Conservation (phyloP, 2,113 vertebrate genomes). For the Mus spicilegus region DNA sequence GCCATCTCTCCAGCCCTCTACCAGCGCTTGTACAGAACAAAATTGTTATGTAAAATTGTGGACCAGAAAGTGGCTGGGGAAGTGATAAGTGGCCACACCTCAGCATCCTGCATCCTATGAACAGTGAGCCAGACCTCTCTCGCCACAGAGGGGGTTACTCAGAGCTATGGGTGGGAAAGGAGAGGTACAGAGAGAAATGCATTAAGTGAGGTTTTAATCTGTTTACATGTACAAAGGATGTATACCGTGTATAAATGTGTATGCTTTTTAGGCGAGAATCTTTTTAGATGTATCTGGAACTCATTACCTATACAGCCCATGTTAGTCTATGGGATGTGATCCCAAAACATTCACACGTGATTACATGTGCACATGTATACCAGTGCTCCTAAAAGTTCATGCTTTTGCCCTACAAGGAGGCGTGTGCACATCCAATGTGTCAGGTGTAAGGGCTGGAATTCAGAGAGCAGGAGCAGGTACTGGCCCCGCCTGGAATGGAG, state of each 20-base stretch:
- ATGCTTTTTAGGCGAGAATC: not conserved
- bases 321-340: fast-evolving
- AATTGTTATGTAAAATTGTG: fast-evolving
- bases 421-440: not conserved
- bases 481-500: not conserved
- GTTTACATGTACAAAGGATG: not conserved
- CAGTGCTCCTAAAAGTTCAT: too few species aligned
- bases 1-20: too few species aligned
- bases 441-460: not conserved
- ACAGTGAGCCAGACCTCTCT: not conserved
- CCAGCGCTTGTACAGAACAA: too few species aligned
- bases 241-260: not conserved
- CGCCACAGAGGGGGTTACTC: too few species aligned
- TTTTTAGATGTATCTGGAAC: fast-evolving
- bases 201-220: not conserved
- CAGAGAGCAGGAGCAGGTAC: not conserved
- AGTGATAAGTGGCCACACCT: fast-evolving
- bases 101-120: not conserved
- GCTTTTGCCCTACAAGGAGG: not conserved
- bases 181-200: not conserved
- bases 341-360: not conserved
- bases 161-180: not conserved
- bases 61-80: not conserved
- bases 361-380: too few species aligned
- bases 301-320: not conserved